Percentiles rank a stretch among this genome's conserved stretches.
Evolutionary conservation across 1,140 invertebrate genomes (phyloP).

Genomic region (Hyphantria cunea): DNA sequence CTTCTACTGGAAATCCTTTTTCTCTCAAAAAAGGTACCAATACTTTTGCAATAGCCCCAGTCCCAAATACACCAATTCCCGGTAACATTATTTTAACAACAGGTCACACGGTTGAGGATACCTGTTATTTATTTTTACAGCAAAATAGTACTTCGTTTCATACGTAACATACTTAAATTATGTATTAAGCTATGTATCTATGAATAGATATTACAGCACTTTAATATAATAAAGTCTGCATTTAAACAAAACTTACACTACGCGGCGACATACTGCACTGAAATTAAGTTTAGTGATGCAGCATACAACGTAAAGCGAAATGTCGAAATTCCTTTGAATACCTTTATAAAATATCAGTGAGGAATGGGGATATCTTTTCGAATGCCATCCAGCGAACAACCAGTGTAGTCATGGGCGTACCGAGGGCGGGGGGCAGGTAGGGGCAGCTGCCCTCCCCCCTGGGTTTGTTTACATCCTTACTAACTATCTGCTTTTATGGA

Average conservation of each 20-base stretch:
- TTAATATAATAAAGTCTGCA: neutral
- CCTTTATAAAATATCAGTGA: too few relatives aligned
- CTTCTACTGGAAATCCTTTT: slow-evolving; percentile 95
- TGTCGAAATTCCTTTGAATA: too few relatives aligned
- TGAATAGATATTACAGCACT: neutral
- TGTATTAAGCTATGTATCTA: neutral
- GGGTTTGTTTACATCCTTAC: too few relatives aligned
- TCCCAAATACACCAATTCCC: slow-evolving; percentile 97
- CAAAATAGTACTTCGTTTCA: slow-evolving; percentile 10
- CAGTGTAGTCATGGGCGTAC: too few relatives aligned
- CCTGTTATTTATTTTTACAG: neutral
- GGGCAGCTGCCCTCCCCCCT: too few relatives aligned
- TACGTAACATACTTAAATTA: neutral
- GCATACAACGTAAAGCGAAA: too few relatives aligned
- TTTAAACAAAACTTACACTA: neutral
- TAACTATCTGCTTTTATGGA: too few relatives aligned
- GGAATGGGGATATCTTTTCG: too few relatives aligned
- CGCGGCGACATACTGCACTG: neutral
- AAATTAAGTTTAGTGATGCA: neutral
- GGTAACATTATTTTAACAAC: slow-evolving; percentile 81
- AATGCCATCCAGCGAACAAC: too few relatives aligned
- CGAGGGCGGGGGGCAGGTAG: too few relatives aligned
- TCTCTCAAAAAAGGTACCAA: slow-evolving; percentile 95
- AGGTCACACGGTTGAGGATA: neutral
- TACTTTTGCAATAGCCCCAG: slow-evolving; percentile 92